A percentile compares a stretch with the other conserved stretches of the same genome.
Evolutionary conservation across 2,113 vertebrate genomes (phyloP).

Genomic region (Tetrax tetrax): DNA sequence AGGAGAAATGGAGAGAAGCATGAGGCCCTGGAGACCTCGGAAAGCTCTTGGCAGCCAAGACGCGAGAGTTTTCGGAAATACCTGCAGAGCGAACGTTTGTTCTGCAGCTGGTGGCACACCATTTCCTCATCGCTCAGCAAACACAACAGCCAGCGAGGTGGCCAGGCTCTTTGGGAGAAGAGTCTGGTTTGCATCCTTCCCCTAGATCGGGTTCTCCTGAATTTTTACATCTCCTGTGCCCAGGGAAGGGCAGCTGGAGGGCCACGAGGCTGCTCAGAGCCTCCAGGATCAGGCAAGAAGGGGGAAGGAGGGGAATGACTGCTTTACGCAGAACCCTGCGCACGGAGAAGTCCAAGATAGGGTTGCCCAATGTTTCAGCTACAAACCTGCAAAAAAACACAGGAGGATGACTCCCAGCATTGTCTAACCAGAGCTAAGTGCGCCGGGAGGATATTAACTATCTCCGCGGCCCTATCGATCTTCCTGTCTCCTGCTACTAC

Average conservation of each 20-base stretch:
- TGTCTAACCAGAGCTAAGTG: conserved; percentile 8
- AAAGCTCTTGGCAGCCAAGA: not conserved
- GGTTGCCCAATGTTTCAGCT: not conserved
- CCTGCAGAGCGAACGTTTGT: not conserved
- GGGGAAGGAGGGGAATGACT: not conserved
- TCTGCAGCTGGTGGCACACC: not conserved
- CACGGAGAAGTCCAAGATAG: accelerated
- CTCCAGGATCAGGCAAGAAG: not conserved
- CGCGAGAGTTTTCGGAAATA: not conserved
- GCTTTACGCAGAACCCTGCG: accelerated
- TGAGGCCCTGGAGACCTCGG: not conserved
- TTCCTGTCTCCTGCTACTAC: conserved; percentile 37
- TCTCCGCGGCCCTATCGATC: conserved; percentile 66
- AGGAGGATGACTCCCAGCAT: conserved; percentile 14
- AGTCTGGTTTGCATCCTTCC: not conserved
- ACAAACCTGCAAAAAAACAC: not conserved
- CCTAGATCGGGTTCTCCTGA: not conserved
- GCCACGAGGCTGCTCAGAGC: not conserved
- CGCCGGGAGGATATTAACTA: conserved; percentile 45
- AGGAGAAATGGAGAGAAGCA: not conserved
- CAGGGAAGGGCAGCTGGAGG: not conserved
- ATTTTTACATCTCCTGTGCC: not conserved
- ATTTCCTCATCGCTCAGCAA: not conserved
- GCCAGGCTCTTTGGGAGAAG: not conserved
- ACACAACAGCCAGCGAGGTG: not conserved